Conservation (phyloP, 1,140 invertebrate genomes). For the Cydia strobilella region DNA sequence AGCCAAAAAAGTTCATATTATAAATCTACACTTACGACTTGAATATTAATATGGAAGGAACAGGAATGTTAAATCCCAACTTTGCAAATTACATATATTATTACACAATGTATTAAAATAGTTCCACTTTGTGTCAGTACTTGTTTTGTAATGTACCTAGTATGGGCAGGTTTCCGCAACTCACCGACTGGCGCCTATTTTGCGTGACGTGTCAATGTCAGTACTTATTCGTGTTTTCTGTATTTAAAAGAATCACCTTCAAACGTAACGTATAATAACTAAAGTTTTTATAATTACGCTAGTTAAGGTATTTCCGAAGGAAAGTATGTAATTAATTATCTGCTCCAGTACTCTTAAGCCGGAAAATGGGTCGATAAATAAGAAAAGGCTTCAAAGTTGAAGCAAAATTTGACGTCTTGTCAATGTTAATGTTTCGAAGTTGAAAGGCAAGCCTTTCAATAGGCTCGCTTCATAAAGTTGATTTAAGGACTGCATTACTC, state of each 20-base stretch:
- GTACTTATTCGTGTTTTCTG: too few relatives aligned
- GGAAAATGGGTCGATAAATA: slow-evolving; percentile 11
- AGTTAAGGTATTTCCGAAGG: background rate
- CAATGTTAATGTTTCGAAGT: slow-evolving; percentile 16
- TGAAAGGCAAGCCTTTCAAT: background rate
- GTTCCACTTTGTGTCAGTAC: too few relatives aligned
- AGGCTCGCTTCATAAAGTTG: background rate
- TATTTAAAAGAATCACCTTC: background rate
- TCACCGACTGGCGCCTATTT: too few relatives aligned
- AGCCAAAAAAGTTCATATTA: too few relatives aligned
- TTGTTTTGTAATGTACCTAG: too few relatives aligned
- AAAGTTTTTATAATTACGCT: background rate
- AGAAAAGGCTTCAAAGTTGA: slow-evolving; percentile 8
- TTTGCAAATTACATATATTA: too few relatives aligned
- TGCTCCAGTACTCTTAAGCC: background rate
- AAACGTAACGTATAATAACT: background rate
- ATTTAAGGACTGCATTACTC: slow-evolving; percentile 8
- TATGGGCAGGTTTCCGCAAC: too few relatives aligned
- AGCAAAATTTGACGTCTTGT: slow-evolving; percentile 20
- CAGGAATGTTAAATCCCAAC: too few relatives aligned
- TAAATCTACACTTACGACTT: too few relatives aligned
- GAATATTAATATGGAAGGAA: too few relatives aligned
- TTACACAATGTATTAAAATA: too few relatives aligned
- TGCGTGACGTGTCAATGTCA: too few relatives aligned
- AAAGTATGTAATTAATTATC: slow-evolving; percentile 24